Base-by-base conservation (phyloP, 1,140 invertebrate genomes). In the Drosophila hydei region DNA sequence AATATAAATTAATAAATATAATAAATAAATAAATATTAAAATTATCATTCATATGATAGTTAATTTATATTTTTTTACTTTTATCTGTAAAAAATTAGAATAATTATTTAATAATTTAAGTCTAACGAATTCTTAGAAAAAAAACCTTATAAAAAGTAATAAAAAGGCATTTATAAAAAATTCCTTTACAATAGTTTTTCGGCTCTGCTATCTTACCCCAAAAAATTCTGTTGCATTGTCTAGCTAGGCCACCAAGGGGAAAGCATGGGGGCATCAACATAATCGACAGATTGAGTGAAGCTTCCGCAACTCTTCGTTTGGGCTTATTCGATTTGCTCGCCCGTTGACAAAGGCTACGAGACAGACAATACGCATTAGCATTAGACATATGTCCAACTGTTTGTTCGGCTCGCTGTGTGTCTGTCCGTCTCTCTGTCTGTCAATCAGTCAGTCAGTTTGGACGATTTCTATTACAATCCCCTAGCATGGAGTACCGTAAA, bases 371-470 rank as follows among this genome's bases (percentile, higher is more conserved):
- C 45, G 68, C 52, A 71, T 71, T 71, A 71, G 75, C 79, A 84
- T 75, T 78, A 71, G 79, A 81, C 79, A 83, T 83, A 81, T 81
- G 79, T 81, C 77, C 72, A 61, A 55, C 77, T 76, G 42, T 36
- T 42, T 36, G 43, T 12, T 23, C 8, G 23, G 9, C 45, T 19
- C 0, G n/a, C 19, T 5, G 50, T 52, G 38, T 25, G 16, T 51
- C 55, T 23, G 7, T 38, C 36, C 9, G 21, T 52, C 25, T 40
- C n/a, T 25, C 21, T 9, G 43, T 38, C 18, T 14, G 38, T 19
- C 36, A 25, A 8, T 27, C 23, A 5, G 43, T 25, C 43, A 8
- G 43, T 12, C 16, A n/a, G 36, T 25, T 25, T 33, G 16, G 51
- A 40, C 59, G 78, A 74, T 74, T 83, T 67, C 73, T 67, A 77